Evolutionary conservation across 2,888 invertebrate genomes (phyloP).

Genomic region (Melanchra persicariae): DNA sequence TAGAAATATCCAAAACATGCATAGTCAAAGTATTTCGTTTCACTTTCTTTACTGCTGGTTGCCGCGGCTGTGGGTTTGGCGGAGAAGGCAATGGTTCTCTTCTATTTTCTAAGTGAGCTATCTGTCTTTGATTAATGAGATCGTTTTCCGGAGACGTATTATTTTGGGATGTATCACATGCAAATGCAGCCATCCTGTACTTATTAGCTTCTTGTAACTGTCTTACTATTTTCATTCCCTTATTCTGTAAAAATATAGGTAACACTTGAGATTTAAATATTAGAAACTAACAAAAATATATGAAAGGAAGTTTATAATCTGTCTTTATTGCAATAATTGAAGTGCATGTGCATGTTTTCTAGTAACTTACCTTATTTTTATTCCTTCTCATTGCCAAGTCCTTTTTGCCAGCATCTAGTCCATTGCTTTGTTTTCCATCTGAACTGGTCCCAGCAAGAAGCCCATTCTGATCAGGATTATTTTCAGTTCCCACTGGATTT

Average conservation of each 20-base stretch:
- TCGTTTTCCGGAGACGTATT: conserved; percentile 84
- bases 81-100: conserved; percentile 80
- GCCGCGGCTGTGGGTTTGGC: conserved; percentile 78
- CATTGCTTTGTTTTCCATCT: conserved; percentile 73
- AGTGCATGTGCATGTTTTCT: background rate
- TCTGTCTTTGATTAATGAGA: conserved; percentile 88
- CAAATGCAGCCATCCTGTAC: conserved; percentile 90
- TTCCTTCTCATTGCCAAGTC: conserved; percentile 82
- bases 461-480: conserved; percentile 69
- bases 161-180: conserved; percentile 83
- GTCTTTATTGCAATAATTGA: background rate
- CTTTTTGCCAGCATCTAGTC: conserved; percentile 78
- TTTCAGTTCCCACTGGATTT: conserved; percentile 71
- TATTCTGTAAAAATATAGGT: conserved; percentile 78
- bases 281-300: background rate
- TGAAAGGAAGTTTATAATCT: background rate
- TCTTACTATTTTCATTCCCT: conserved; percentile 86
- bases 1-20: conserved; percentile 96
- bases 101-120: conserved; percentile 85
- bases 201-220: conserved; percentile 88
- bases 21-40: conserved; percentile 94
- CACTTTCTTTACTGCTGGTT: conserved; percentile 90
- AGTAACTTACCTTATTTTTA: conserved; percentile 79
- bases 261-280: background rate
- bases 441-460: conserved; percentile 72